A percentile compares a stretch with the other conserved stretches of the same genome.
phyloP scores from a whole-genome alignment of 2,797 vertebrate genomes.

The Lagodon rhomboides region DNA sequence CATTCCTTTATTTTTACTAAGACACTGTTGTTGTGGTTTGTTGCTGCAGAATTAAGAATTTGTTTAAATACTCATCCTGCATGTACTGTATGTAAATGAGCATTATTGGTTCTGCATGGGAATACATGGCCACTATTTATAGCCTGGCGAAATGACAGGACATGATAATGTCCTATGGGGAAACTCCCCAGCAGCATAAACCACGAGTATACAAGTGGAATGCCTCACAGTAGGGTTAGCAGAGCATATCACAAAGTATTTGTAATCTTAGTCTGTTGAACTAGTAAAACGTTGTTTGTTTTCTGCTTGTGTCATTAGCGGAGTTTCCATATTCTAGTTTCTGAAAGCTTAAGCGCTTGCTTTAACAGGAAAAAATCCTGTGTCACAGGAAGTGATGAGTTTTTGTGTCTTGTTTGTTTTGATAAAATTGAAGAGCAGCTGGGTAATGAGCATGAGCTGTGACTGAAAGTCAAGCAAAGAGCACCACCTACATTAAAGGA shows the following conservation, averaged over 20 bases:
- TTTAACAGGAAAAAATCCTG: slow-evolving; percentile 9
- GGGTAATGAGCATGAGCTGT: neutral
- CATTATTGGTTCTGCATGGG: slow-evolving; percentile 35
- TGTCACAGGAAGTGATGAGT: slow-evolving; percentile 40
- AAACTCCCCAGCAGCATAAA: slow-evolving; percentile 36
- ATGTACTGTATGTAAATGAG: slow-evolving; percentile 1
- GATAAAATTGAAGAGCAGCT: neutral
- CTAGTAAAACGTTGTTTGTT: neutral
- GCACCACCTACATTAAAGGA: neutral
- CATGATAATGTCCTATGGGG: slow-evolving; percentile 45
- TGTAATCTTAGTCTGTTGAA: neutral
- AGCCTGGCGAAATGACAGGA: slow-evolving; percentile 43
- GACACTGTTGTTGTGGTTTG: neutral
- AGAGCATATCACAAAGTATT: neutral
- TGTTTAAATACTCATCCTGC: neutral
- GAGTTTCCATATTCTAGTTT: neutral
- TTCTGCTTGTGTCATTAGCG: neutral
- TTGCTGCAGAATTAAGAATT: neutral
- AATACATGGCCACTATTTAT: slow-evolving; percentile 57
- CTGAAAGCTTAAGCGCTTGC: neutral
- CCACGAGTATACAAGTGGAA: slow-evolving; percentile 18
- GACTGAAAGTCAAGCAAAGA: neutral
- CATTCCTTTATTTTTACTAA: neutral
- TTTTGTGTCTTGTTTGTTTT: slow-evolving; percentile 49
- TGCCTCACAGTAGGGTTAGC: slow-evolving; percentile 12